Evolutionary conservation across 2,888 invertebrate species (phyloP).

Genomic region (Orthosia gracilis): DNA sequence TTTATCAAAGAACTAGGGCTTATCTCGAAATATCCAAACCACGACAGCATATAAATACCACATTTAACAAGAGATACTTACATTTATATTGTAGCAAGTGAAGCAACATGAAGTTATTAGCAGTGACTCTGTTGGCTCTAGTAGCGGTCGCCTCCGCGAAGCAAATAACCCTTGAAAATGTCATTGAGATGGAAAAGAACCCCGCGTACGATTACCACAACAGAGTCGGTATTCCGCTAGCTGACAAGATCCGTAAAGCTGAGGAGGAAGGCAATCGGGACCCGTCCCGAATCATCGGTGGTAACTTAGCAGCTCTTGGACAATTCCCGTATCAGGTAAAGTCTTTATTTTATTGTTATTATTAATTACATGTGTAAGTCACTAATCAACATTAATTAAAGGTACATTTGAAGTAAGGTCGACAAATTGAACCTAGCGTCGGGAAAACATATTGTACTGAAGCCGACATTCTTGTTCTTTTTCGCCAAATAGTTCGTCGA

Average conservation of each 20-base stretch:
- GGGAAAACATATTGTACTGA: no score
- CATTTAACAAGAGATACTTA: not conserved
- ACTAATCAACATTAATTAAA: not conserved
- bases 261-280: slow-evolving; percentile 41
- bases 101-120: slow-evolving; percentile 42
- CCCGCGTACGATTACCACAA: slow-evolving; percentile 63
- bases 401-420: not conserved
- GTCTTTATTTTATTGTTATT: not conserved
- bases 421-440: not conserved
- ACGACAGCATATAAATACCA: slow-evolving; percentile 5
- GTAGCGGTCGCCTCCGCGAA: slow-evolving; percentile 52
- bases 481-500: no score
- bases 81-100: not conserved
- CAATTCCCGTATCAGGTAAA: slow-evolving; percentile 66
- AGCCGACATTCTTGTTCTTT: no score
- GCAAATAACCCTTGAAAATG: slow-evolving; percentile 43
- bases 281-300: slow-evolving; percentile 65
- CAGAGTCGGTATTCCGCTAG: slow-evolving; percentile 64
- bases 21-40: no score
- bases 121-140: slow-evolving; percentile 53
- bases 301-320: slow-evolving; percentile 50
- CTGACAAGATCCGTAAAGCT: slow-evolving; percentile 58
- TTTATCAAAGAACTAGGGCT: not conserved
- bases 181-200: slow-evolving; percentile 54
- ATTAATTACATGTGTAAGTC: no score